Base-by-base conservation (phyloP, 2,888 invertebrate species). In the Standfussiana lucernea region DNA sequence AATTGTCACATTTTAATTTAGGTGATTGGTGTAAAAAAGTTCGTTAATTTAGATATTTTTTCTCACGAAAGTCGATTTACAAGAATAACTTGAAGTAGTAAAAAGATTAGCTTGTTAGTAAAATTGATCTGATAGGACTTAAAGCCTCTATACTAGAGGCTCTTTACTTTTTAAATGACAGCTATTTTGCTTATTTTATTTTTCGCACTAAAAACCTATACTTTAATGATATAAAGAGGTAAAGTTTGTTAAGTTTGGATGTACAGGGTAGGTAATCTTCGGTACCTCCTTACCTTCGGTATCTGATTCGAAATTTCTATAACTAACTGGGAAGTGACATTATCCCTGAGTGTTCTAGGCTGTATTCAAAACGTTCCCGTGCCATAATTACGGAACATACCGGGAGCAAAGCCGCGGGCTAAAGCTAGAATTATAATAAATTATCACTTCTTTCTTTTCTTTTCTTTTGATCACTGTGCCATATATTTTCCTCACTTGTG, bases 351-450 rank as follows among this genome's bases (percentile, higher is more conserved):
- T 10, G 3, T 50, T 10, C 3, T 50, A 21, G 8, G 24, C 47
- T 50, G 7, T 50, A 50, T 50, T 50, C 18, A 8, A 50, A 50
- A 50, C 1, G 47, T 50, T 50, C 21, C 47, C 18, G 18, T 6
- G 45, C 40, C 1, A 45, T 21, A 18, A 47, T 47, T 47, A 47
- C 47, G 10, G 24, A 50, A 21, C 24, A 24, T 50, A 50, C 47
- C 7, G 21, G 47, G 24, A 24, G n/a, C 32, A 10, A 59, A 21
- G 32, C 21, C 4, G 4, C 10, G 21, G 10, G 21, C 21, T 4
- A 61, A 61, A 61, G 21, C 2, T 15, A 32, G n/a, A 62, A 0
- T 72, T 72, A 11, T 13, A 75, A 24, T 59, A 74, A 47, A 75
- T n/a, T 15, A 32, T 0, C 24, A n/a, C n/a, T n/a, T n/a, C n/a